These are phyloP conservation scores for Stratiomys singularior DNA, from an alignment of 2,888 invertebrate species.

Conservation along the genomic window DNA sequence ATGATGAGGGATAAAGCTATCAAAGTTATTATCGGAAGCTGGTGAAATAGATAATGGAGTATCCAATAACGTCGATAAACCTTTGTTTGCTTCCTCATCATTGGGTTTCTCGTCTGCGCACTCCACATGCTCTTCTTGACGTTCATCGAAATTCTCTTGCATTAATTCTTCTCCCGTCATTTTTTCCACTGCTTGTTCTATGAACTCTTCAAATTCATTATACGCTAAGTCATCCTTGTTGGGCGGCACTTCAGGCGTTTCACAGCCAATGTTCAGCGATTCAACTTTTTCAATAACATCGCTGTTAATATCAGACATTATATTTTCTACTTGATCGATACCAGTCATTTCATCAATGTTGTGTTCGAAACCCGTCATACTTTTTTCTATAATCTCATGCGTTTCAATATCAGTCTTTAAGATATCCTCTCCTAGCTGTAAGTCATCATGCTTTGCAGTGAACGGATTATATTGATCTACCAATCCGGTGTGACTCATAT, in stretches of 20 bases:
- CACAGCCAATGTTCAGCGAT: neutral
- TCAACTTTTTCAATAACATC: neutral
- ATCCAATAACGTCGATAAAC: neutral
- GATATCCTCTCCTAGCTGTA: conserved; percentile 29
- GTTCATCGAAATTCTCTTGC: neutral
- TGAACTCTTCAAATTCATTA: conserved; percentile 32
- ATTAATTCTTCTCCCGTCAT: neutral
- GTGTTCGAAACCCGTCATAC: neutral
- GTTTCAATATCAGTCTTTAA: conserved; percentile 13
- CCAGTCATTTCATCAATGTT: neutral
- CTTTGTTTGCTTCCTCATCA: neutral
- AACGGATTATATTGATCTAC: neutral
- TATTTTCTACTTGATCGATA: neutral
- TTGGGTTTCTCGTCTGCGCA: neutral
- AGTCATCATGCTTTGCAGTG: neutral
- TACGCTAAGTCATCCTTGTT: conserved; percentile 20
- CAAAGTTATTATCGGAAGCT: neutral
- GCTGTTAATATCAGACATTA: neutral
- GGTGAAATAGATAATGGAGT: neutral
- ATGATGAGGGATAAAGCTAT: neutral
- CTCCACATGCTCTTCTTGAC: neutral
- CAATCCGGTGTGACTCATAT: neutral
- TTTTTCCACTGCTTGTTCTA: conserved; percentile 1
- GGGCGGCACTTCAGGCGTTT: neutral
- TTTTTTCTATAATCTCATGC: neutral